Percentiles rank a stretch among this genome's conserved stretches.
These are phyloP conservation scores for Hippopotamus amphibius DNA, from an alignment of 2,113 vertebrate species.

Conservation along the genomic window DNA sequence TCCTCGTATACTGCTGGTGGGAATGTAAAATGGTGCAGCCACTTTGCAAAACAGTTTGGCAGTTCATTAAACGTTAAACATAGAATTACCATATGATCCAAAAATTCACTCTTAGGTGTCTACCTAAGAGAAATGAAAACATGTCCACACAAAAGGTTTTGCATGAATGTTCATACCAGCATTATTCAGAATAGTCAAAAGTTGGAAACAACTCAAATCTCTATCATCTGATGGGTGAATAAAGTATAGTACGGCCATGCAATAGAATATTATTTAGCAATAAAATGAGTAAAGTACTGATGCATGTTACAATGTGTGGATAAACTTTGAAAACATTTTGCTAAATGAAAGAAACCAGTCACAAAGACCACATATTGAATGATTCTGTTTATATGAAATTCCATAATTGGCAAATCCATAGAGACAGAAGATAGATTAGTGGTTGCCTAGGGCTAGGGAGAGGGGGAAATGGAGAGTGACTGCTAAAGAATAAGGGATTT, in stretches of 20 bases:
- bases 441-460: background rate
- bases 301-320: background rate
- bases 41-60: background rate
- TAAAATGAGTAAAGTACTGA: background rate
- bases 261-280: background rate
- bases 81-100: background rate
- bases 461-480: background rate
- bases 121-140: background rate
- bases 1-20: background rate
- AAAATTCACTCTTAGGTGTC: background rate
- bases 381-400: background rate
- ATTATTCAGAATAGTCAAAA: constrained; percentile 15
- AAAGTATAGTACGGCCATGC: background rate
- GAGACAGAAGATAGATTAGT: background rate
- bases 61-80: background rate
- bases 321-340: background rate
- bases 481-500: background rate
- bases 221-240: background rate
- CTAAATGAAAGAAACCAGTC: background rate
- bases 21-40: too few species aligned
- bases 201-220: background rate
- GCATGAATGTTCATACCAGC: background rate
- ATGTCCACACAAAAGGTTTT: background rate
- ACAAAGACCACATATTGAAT: background rate
- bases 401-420: background rate